A percentile compares a stretch with the other conserved stretches of the same genome.
phyloP scores from a whole-genome alignment of 2,888 invertebrate genomes.

The Drymonia ruficornis region DNA sequence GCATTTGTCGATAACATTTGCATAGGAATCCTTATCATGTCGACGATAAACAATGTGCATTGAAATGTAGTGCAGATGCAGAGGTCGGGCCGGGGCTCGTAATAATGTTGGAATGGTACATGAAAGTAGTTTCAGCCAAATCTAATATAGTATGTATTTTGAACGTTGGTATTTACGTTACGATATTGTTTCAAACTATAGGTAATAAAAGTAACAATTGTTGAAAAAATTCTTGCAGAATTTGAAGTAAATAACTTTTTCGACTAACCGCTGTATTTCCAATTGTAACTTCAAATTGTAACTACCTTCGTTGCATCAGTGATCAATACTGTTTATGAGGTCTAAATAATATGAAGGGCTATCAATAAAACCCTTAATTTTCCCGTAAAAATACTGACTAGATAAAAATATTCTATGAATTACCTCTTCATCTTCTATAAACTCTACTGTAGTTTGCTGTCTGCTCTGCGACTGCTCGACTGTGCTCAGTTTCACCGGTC shows the following conservation, averaged over 20 bases:
- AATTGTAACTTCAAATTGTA: too few relatives aligned
- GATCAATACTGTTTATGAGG: too few relatives aligned
- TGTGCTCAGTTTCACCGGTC: conserved; percentile 59
- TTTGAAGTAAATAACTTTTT: too few relatives aligned
- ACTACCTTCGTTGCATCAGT: too few relatives aligned
- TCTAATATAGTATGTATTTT: neutral
- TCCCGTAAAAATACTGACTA: neutral
- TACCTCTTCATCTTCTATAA: conserved; percentile 78
- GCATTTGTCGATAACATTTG: conserved; percentile 19
- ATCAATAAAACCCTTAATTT: neutral
- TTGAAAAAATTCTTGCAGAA: too few relatives aligned
- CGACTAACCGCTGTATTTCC: too few relatives aligned
- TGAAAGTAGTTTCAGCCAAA: neutral
- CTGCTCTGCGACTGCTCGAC: conserved; percentile 63
- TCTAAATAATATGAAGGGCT: too few relatives aligned
- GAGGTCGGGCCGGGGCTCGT: neutral
- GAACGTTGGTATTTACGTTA: neutral
- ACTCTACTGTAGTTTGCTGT: conserved; percentile 68
- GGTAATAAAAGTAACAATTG: neutral
- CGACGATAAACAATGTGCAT: conserved; percentile 6
- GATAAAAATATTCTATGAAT: conserved; percentile 12
- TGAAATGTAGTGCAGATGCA: neutral
- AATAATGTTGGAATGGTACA: neutral
- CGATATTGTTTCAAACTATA: neutral
- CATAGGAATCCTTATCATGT: conserved; percentile 21